Evolutionary conservation across 2,113 vertebrate species (phyloP).

Genomic region (Melanostigma gelatinosum): DNA sequence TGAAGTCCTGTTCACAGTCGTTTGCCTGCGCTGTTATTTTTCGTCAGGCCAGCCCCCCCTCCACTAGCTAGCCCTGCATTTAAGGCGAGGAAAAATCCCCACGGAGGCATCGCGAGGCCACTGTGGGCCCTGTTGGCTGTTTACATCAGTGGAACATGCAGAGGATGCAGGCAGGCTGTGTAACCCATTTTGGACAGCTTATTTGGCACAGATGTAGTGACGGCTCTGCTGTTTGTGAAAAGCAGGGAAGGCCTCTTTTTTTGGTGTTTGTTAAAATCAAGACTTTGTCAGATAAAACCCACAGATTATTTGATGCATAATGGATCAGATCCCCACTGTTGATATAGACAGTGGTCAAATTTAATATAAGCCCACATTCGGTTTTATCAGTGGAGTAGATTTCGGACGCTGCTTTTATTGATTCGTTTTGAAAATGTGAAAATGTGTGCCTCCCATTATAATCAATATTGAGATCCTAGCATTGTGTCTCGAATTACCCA

Average conservation of each 20-base stretch:
- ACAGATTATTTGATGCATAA: slow-evolving; percentile 48
- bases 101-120: slow-evolving; percentile 32
- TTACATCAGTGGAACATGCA: slow-evolving; percentile 42
- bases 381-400: slow-evolving; percentile 1
- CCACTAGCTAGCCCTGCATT: slow-evolving; percentile 7
- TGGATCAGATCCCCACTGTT: slow-evolving; percentile 28
- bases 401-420: background rate
- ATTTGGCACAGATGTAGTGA: slow-evolving; percentile 16
- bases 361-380: background rate
- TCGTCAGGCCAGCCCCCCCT: slow-evolving; percentile 44
- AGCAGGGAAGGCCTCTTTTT: background rate
- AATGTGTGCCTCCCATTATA: background rate
- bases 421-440: background rate
- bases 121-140: slow-evolving; percentile 25
- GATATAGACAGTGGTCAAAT: slow-evolving; percentile 10
- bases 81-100: slow-evolving; percentile 17
- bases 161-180: slow-evolving; percentile 35
- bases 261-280: slow-evolving; percentile 24
- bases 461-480: background rate
- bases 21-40: slow-evolving; percentile 34
- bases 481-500: slow-evolving; percentile 1
- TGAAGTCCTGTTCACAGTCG: slow-evolving; percentile 20
- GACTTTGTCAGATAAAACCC: slow-evolving; percentile 24
- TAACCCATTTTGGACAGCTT: slow-evolving; percentile 38
- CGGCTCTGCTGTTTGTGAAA: slow-evolving; percentile 31